phyloP scores from a whole-genome alignment of 2,888 invertebrate species.

The Siphlonurus alternatus region DNA sequence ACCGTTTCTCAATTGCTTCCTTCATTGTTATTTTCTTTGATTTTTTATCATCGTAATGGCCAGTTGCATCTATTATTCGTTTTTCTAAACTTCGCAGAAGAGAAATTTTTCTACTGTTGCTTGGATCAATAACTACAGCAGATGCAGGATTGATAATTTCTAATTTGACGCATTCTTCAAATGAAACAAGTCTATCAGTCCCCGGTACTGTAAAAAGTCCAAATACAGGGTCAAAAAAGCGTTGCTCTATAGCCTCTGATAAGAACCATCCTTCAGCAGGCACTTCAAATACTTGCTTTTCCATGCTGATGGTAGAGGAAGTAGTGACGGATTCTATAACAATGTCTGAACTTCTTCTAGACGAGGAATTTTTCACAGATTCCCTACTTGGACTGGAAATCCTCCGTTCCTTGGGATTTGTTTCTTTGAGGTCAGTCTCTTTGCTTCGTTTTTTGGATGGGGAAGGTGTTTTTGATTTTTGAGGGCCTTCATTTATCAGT shows the following conservation, averaged over 20 bases:
- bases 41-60: slow-evolving; percentile 43
- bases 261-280: slow-evolving; percentile 73
- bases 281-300: slow-evolving; percentile 56
- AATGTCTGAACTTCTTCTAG: not conserved
- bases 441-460: not conserved
- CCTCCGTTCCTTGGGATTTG: too few relatives aligned
- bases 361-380: not conserved
- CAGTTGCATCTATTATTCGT: slow-evolving; percentile 57
- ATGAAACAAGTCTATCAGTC: slow-evolving; percentile 65
- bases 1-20: slow-evolving; percentile 48
- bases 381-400: not conserved
- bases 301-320: slow-evolving; percentile 24
- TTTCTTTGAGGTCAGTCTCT: not conserved
- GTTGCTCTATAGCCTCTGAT: slow-evolving; percentile 64
- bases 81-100: slow-evolving; percentile 58
- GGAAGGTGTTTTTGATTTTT: not conserved
- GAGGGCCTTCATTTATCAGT: not conserved
- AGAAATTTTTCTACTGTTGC: slow-evolving; percentile 46
- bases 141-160: slow-evolving; percentile 74
- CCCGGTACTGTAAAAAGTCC: slow-evolving; percentile 77
- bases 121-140: slow-evolving; percentile 63
- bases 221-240: slow-evolving; percentile 61
- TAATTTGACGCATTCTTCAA: slow-evolving; percentile 73
- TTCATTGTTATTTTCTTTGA: slow-evolving; percentile 47
- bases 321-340: not conserved